Conservation (phyloP, 2,113 vertebrate genomes). For the Dasyornis broadbenti region DNA sequence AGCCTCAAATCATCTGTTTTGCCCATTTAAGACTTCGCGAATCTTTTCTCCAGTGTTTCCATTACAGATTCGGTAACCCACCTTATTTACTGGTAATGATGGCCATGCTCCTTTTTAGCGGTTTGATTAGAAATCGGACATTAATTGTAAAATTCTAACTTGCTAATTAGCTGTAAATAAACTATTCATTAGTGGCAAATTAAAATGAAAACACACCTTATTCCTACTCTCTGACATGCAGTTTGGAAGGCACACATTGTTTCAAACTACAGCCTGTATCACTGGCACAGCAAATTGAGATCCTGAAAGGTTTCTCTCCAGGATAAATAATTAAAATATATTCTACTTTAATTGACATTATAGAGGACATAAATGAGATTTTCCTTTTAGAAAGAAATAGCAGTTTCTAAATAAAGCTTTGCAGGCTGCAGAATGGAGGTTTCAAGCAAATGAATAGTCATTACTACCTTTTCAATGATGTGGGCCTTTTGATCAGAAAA, state of each 20-base stretch:
- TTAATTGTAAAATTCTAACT: constrained; percentile 70
- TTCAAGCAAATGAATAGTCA: constrained; percentile 82
- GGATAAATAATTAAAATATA: constrained; percentile 83
- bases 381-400: constrained; percentile 79
- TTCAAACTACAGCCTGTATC: constrained; percentile 63
- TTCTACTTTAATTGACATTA: constrained; percentile 82
- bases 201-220: constrained; percentile 68
- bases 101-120: background rate
- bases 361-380: constrained; percentile 80
- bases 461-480: constrained; percentile 83
- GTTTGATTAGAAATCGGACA: constrained; percentile 61
- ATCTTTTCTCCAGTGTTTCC: constrained; percentile 24
- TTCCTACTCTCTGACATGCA: constrained; percentile 24
- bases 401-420: constrained; percentile 81
- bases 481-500: constrained; percentile 83
- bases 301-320: constrained; percentile 77
- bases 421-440: constrained; percentile 73
- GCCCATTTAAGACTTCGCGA: background rate
- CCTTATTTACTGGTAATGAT: constrained; percentile 22
- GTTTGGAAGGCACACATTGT: constrained; percentile 65
- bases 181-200: constrained; percentile 73
- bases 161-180: constrained; percentile 78
- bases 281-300: constrained; percentile 72
- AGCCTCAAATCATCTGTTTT: background rate
- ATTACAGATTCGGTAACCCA: background rate